Percentiles rank a stretch among this genome's conserved stretches.
These are phyloP conservation scores for Paracentrotus lividus DNA, from an alignment of 53 echinoderm and acorn worm genomes.

Conservation along the genomic window DNA sequence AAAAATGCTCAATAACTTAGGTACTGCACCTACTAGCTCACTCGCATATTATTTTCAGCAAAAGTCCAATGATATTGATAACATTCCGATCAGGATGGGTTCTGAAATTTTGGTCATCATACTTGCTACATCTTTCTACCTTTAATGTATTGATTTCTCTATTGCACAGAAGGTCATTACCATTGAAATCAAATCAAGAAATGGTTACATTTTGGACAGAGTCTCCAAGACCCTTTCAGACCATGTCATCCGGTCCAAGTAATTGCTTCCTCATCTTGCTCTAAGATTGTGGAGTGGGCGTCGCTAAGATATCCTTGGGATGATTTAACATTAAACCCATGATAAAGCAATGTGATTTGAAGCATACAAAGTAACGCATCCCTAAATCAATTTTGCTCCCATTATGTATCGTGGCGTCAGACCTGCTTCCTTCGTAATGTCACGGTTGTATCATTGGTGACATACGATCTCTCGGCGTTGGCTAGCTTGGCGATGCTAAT, in stretches of 20 bases:
- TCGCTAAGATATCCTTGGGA: neutral
- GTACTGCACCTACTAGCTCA: too few relatives aligned
- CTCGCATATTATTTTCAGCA: too few relatives aligned
- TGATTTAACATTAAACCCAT: slow-evolving; percentile 3
- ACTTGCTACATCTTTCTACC: neutral
- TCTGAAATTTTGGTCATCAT: neutral
- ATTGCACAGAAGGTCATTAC: neutral
- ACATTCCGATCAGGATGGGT: neutral
- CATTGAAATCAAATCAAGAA: neutral
- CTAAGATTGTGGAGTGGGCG: neutral
- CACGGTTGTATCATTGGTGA: neutral
- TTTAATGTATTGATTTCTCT: neutral
- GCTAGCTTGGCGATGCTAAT: neutral
- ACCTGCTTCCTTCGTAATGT: neutral
- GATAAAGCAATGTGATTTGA: neutral
- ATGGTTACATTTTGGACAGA: neutral
- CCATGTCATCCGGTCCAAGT: neutral
- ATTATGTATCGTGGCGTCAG: slow-evolving; percentile 40
- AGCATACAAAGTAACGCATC: neutral
- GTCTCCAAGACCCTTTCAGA: neutral
- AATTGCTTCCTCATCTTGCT: slow-evolving; percentile 13
- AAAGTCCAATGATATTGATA: neutral
- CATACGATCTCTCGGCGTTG: slow-evolving; percentile 2
- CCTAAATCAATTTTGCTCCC: slow-evolving; percentile 28
- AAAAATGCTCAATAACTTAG: too few relatives aligned